These are phyloP conservation scores for Ectropis grisescens DNA, from an alignment of 1,140 invertebrate genomes.

Conservation along the genomic window DNA sequence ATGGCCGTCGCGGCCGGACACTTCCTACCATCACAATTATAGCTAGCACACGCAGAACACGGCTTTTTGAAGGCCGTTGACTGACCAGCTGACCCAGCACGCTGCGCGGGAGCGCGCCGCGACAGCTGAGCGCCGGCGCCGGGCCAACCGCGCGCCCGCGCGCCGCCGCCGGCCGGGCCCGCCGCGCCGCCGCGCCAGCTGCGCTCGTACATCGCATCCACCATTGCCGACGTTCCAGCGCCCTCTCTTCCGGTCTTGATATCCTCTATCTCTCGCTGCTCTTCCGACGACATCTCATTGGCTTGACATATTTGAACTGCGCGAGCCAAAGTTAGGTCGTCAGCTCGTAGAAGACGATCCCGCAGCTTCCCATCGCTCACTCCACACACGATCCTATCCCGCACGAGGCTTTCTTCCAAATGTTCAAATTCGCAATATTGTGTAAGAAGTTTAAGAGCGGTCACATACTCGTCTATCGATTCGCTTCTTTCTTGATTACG, in stretches of 20 bases:
- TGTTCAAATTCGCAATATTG: conserved; percentile 7
- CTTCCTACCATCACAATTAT: not conserved
- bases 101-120: no score
- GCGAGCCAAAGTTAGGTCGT: conserved; percentile 5
- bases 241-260: no score
- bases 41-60: not conserved
- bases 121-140: no score
- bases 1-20: not conserved
- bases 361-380: conserved; percentile 2
- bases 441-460: conserved; percentile 4
- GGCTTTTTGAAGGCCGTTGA: no score
- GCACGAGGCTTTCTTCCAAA: not conserved
- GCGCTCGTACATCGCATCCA: no score
- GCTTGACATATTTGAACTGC: conserved; percentile 10
- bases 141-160: no score
- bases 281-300: conserved; percentile 7
- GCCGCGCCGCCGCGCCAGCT: no score
- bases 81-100: not conserved
- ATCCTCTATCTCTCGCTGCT: conserved; percentile 1
- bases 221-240: no score
- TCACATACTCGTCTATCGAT: conserved; percentile 8
- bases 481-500: conserved; percentile 5
- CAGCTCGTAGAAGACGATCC: conserved; percentile 8
- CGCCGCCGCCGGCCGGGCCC: no score
- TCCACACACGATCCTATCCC: not conserved